Evolutionary conservation across 2,797 vertebrate species (phyloP).

Genomic region (Eremophila alpestris): DNA sequence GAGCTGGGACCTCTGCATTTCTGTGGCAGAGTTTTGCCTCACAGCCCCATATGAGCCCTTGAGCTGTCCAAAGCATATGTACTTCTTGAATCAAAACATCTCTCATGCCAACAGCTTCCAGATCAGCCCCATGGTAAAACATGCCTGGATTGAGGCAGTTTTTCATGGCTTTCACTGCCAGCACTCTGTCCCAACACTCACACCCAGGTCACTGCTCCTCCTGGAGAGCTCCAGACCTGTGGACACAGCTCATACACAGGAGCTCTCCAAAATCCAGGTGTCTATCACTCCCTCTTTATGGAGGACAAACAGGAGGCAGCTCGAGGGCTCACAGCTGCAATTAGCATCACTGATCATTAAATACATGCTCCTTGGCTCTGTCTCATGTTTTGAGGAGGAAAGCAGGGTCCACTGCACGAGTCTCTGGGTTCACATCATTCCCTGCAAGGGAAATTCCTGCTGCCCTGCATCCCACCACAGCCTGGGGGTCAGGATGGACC

Average conservation of each 20-base stretch:
- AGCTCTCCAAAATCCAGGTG: neutral
- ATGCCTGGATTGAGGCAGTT: neutral
- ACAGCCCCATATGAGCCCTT: neutral
- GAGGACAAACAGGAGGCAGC: neutral
- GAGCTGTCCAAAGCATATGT: neutral
- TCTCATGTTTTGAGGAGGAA: neutral
- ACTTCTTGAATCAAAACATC: neutral
- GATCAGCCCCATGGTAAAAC: neutral
- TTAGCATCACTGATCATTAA: neutral
- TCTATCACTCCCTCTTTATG: neutral
- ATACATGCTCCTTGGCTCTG: neutral
- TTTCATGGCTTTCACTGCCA: neutral
- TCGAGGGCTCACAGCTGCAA: neutral
- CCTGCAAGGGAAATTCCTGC: neutral
- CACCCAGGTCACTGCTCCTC: neutral
- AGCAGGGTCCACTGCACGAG: accelerated
- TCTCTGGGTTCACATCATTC: neutral
- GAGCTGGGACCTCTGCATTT: neutral
- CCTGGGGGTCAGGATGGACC: neutral
- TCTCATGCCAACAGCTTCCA: neutral
- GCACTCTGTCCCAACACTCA: neutral
- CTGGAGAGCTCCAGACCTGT: neutral
- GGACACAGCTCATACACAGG: neutral
- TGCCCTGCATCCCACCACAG: neutral
- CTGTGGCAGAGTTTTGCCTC: neutral